Conservation (phyloP, 2,888 invertebrate genomes). For the Oxyteleia sp. region DNA sequence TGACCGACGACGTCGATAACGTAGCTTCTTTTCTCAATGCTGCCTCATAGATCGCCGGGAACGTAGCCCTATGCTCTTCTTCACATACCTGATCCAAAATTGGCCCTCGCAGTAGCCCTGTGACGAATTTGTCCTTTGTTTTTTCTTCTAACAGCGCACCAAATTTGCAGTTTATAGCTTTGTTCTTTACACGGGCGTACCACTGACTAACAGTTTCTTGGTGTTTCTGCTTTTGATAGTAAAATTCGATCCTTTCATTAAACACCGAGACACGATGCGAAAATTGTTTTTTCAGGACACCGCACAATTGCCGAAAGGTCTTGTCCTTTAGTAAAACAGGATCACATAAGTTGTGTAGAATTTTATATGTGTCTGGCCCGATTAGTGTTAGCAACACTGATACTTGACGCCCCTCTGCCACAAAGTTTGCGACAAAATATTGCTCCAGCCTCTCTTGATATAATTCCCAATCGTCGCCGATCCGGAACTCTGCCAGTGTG, state of each 20-base stretch:
- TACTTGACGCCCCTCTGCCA: constrained; percentile 53
- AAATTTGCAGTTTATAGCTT: constrained; percentile 64
- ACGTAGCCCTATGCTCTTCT: constrained; percentile 13
- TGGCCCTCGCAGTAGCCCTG: constrained; percentile 43
- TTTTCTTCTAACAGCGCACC: constrained; percentile 62
- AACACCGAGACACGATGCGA: constrained; percentile 41
- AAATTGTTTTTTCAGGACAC: constrained; percentile 54
- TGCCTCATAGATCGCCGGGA: constrained; percentile 44
- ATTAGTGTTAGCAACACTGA: constrained; percentile 66
- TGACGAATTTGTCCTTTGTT: constrained; percentile 76
- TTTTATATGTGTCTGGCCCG: constrained; percentile 61
- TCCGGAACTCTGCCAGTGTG: constrained; percentile 49
- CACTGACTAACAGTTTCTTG: constrained; percentile 53
- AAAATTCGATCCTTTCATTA: constrained; percentile 68
- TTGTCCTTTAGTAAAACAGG: constrained; percentile 57
- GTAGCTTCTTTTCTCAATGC: constrained; percentile 68
- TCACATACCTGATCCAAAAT: constrained; percentile 70
- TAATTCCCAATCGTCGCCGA: constrained; percentile 61
- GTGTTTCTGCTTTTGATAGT: constrained; percentile 50
- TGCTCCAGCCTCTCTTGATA: constrained; percentile 65
- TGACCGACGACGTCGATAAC: constrained; percentile 7
- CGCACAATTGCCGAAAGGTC: constrained; percentile 58
- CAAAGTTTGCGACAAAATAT: constrained; percentile 69
- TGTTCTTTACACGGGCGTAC: constrained; percentile 80
- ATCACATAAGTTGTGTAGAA: constrained; percentile 67